These are phyloP conservation scores for Laterallus jamaicensis DNA, from an alignment of 2,113 vertebrate genomes.

Conservation along the genomic window DNA sequence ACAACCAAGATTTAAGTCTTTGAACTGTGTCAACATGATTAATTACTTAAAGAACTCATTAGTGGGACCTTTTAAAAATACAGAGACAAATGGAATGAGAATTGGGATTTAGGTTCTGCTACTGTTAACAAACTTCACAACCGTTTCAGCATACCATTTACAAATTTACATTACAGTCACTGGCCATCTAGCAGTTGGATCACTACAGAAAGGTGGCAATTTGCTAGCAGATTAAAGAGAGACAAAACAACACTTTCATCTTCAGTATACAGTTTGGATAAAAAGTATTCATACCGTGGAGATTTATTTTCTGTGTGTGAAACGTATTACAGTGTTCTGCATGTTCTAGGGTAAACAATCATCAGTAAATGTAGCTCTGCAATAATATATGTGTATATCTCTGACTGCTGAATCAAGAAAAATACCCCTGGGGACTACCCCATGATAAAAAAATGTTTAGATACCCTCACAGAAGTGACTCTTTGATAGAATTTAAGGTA, in stretches of 20 bases:
- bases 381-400: background rate
- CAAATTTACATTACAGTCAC: background rate
- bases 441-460: background rate
- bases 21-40: conserved; percentile 3
- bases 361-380: background rate
- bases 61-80: conserved; percentile 8
- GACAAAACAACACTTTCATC: background rate
- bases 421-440: background rate
- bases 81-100: background rate
- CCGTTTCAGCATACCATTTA: background rate
- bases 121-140: background rate
- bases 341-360: background rate
- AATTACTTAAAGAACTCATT: conserved; percentile 39
- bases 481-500: background rate
- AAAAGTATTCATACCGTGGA: background rate
- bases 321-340: background rate
- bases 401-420: background rate
- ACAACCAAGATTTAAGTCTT: background rate
- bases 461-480: background rate
- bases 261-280: background rate
- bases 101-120: conserved; percentile 23
- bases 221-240: background rate
- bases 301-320: background rate
- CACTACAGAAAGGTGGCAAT: background rate
- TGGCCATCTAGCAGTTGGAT: background rate